Evolutionary conservation across 2,888 invertebrate genomes (phyloP).

Genomic region (Osmoderma eremita): DNA sequence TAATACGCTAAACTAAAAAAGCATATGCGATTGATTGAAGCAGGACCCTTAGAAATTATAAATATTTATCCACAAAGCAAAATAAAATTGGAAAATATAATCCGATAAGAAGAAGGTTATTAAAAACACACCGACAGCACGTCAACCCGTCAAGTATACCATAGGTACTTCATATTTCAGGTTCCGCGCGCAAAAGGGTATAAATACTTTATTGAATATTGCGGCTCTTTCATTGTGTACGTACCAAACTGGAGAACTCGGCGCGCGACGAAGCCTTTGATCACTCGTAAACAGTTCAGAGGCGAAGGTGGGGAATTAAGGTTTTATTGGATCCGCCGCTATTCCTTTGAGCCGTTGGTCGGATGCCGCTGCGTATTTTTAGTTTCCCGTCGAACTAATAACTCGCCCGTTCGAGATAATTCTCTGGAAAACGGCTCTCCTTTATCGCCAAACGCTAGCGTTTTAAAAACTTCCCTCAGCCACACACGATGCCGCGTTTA

Average conservation of each 20-base stretch:
- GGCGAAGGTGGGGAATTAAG: slow-evolving; percentile 41
- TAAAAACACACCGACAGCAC: too few species aligned
- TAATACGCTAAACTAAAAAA: too few species aligned
- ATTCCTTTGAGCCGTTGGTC: slow-evolving; percentile 8
- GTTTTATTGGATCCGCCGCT: slow-evolving; percentile 40
- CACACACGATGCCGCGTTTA: background rate
- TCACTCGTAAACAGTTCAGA: slow-evolving; percentile 44
- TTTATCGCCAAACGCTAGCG: slow-evolving; percentile 6
- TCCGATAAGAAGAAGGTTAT: too few species aligned
- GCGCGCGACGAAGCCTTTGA: slow-evolving; percentile 38
- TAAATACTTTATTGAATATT: too few species aligned
- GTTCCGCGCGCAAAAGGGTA: too few species aligned
- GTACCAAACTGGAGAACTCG: slow-evolving; percentile 6
- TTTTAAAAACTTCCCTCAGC: slow-evolving; percentile 12
- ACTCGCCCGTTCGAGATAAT: slow-evolving; percentile 17
- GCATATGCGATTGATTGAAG: too few species aligned
- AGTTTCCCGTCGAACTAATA: slow-evolving; percentile 26
- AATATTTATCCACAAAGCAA: too few species aligned
- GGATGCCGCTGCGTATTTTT: slow-evolving; percentile 8
- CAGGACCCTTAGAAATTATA: too few species aligned
- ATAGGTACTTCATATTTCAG: too few species aligned
- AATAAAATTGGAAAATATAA: too few species aligned
- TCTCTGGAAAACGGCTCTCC: background rate
- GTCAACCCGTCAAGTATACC: too few species aligned
- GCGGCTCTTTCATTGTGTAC: too few species aligned